phyloP scores from a whole-genome alignment of 2,113 vertebrate genomes.

The Prionailurus bengalensis region DNA sequence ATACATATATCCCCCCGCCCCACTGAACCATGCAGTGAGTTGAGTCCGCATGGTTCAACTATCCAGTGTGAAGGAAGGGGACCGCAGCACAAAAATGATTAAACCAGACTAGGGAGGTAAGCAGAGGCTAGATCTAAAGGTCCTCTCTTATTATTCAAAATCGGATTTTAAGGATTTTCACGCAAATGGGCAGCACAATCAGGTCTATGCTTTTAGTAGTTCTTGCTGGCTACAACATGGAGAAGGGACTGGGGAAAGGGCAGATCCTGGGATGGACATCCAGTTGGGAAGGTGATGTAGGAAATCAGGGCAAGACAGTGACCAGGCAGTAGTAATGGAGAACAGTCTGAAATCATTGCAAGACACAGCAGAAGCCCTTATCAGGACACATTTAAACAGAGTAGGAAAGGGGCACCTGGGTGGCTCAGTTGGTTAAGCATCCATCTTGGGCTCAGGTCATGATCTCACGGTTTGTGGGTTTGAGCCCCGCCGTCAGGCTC shows the following conservation, averaged over 20 bases:
- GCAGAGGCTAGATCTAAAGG: not conserved
- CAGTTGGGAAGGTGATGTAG: not conserved
- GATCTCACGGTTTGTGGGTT: too few relatives aligned
- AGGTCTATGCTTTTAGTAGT: not conserved
- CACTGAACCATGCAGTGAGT: not conserved
- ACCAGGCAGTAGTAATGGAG: not conserved
- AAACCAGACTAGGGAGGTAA: not conserved
- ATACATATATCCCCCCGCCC: fast-evolving
- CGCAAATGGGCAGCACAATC: not conserved
- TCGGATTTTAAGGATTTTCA: not conserved
- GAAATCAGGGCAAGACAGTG: not conserved
- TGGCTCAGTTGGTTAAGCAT: too few relatives aligned
- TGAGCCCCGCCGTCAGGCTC: too few relatives aligned
- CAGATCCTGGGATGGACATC: not conserved
- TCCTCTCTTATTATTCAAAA: not conserved
- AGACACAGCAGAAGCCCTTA: not conserved
- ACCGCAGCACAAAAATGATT: not conserved
- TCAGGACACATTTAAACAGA: not conserved
- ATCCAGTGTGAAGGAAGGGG: not conserved
- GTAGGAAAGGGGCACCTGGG: not conserved
- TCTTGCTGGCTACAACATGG: not conserved
- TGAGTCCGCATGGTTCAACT: not conserved
- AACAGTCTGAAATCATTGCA: not conserved
- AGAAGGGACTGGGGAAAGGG: not conserved
- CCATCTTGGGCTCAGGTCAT: too few relatives aligned